Percentiles rank a stretch among this genome's conserved stretches.
These are phyloP conservation scores for Sciurus niger DNA, from an alignment of 2,113 vertebrate genomes.

Conservation along the genomic window DNA sequence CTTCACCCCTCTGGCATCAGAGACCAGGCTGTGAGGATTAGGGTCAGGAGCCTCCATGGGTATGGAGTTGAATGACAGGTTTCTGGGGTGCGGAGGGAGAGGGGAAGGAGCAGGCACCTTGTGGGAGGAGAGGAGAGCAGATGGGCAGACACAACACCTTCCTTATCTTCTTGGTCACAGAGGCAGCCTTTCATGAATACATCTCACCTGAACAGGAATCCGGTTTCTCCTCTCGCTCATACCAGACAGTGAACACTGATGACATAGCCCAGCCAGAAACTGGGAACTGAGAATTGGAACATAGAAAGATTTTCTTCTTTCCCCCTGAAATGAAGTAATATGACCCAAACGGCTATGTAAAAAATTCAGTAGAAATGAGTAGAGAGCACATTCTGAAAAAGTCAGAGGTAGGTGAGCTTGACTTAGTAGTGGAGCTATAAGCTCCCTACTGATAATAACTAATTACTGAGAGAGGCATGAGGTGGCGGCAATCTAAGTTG, in stretches of 20 bases:
- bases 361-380: background rate
- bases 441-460: background rate
- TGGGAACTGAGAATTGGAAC: conserved; percentile 29
- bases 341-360: background rate
- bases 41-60: background rate
- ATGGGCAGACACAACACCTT: background rate
- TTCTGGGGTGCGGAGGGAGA: background rate
- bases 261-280: background rate
- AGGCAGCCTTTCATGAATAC: conserved; percentile 2
- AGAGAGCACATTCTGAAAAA: conserved; percentile 13
- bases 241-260: background rate
- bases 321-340: background rate
- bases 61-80: background rate
- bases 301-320: background rate
- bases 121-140: background rate
- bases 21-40: background rate
- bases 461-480: background rate
- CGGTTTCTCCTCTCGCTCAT: conserved; percentile 55
- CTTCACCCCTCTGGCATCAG: background rate
- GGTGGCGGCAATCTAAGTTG: background rate
- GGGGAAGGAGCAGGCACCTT: background rate
- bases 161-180: background rate
- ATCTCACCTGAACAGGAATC: background rate
- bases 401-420: background rate
- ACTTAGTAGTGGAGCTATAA: background rate